Evolutionary conservation across 2,113 vertebrate species (phyloP).

Genomic region (Smithornis capensis): DNA sequence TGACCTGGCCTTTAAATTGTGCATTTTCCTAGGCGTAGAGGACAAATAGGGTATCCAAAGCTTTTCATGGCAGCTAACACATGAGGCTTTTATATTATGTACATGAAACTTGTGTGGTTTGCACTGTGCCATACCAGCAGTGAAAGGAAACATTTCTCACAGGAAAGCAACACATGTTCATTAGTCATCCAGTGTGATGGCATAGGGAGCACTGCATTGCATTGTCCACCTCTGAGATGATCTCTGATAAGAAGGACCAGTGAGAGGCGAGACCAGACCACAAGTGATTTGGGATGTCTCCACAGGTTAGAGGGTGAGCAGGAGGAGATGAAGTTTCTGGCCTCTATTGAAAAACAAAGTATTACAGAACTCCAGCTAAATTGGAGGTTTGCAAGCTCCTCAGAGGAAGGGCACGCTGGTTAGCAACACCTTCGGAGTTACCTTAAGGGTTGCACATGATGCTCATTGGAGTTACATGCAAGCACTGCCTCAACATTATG

Average conservation of each 20-base stretch:
- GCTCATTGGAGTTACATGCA: accelerated
- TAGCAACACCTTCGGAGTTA: background rate
- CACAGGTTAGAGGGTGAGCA: background rate
- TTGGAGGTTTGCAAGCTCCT: background rate
- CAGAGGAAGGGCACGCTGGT: background rate
- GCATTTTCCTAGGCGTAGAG: background rate
- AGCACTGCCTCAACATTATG: accelerated
- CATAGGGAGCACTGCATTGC: accelerated
- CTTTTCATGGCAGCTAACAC: background rate
- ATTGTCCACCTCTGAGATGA: background rate
- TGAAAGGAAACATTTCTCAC: background rate
- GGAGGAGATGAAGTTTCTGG: background rate
- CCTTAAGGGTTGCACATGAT: accelerated
- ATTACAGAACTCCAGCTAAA: background rate
- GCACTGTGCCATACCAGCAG: background rate
- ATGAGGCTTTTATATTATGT: background rate
- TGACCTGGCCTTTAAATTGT: background rate
- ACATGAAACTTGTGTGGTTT: background rate
- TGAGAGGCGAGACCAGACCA: background rate
- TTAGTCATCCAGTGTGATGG: background rate
- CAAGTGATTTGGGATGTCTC: background rate
- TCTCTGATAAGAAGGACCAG: background rate
- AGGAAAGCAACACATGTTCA: background rate
- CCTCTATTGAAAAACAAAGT: background rate
- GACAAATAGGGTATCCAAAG: background rate